These are phyloP conservation scores for Tangara arthus DNA, from an alignment of 2,797 vertebrate genomes.

Conservation along the genomic window DNA sequence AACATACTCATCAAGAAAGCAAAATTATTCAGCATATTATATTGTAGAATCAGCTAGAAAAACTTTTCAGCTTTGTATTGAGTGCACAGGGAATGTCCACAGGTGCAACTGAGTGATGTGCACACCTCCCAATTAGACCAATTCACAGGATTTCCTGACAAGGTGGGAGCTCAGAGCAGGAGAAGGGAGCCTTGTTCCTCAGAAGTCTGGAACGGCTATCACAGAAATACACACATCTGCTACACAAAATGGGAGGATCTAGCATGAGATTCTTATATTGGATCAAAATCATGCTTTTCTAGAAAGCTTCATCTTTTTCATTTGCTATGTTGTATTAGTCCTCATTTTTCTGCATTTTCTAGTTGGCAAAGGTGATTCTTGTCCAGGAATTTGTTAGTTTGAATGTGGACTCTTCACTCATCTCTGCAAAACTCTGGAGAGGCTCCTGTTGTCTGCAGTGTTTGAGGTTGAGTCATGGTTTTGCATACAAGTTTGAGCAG, in stretches of 20 bases:
- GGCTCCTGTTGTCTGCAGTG: not conserved
- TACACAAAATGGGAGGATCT: not conserved
- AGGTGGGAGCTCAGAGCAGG: not conserved
- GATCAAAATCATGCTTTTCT: not conserved
- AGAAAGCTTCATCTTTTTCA: not conserved
- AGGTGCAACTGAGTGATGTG: not conserved
- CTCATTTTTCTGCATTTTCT: conserved; percentile 34
- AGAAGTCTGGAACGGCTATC: not conserved
- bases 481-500: not conserved
- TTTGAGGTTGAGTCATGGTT: not conserved
- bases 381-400: not conserved
- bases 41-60: not conserved
- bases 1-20: conserved; percentile 30
- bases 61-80: not conserved
- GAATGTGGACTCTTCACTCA: not conserved
- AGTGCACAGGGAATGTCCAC: not conserved
- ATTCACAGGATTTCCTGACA: not conserved
- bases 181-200: not conserved
- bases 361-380: conserved; percentile 69
- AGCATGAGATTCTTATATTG: not conserved
- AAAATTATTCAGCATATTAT: not conserved
- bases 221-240: not conserved
- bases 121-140: not conserved
- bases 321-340: conserved; percentile 45
- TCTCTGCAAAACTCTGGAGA: not conserved